phyloP scores from a whole-genome alignment of 1,140 invertebrate species.

The Nautilus pompilius region DNA sequence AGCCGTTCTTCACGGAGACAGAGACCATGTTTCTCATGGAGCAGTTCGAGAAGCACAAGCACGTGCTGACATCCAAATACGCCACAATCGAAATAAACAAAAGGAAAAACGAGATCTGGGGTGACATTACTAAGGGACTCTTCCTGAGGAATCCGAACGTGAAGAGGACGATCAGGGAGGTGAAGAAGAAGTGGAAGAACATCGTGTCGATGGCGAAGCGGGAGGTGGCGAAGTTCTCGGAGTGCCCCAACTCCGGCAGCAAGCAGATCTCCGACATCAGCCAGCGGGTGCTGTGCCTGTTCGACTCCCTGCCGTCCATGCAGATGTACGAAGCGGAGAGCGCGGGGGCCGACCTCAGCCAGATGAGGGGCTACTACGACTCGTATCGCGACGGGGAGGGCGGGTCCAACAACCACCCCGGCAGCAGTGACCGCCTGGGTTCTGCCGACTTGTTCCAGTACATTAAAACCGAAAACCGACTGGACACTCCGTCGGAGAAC shows the following conservation, averaged over 20 bases:
- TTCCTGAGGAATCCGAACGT: background rate
- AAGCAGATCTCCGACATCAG: background rate
- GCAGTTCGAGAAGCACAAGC: background rate
- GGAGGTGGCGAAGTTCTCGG: background rate
- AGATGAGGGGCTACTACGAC: conserved; percentile 1
- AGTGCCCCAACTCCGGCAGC: background rate
- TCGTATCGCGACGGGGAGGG: too few relatives aligned
- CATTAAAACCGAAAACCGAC: background rate
- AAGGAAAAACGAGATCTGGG: conserved; percentile 2
- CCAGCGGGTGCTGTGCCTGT: background rate
- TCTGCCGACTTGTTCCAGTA: background rate
- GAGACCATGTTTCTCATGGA: background rate
- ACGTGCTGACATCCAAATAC: background rate
- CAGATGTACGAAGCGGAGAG: background rate
- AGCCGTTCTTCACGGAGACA: background rate
- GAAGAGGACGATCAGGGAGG: background rate
- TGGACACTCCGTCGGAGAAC: background rate
- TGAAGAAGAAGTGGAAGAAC: conserved; percentile 4
- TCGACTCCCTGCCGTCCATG: background rate
- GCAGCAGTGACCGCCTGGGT: background rate
- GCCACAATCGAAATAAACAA: background rate
- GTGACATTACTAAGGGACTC: background rate
- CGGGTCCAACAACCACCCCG: background rate
- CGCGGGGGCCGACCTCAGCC: background rate
- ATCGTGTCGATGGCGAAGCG: background rate